phyloP scores from a whole-genome alignment of 2,113 vertebrate species.

The Daubentonia madagascariensis region DNA sequence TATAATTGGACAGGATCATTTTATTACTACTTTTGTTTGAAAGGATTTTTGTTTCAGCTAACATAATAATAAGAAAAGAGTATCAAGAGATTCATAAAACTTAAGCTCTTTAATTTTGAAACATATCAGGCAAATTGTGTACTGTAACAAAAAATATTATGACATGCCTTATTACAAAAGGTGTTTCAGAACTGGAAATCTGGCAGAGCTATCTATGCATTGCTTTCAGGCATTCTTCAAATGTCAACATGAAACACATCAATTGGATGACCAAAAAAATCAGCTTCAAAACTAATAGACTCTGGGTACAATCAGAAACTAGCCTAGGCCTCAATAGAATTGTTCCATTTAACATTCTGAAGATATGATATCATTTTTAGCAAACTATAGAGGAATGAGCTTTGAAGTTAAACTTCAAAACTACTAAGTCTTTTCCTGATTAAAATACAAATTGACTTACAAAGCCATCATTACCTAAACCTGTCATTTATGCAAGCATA shows the following conservation, averaged over 20 bases:
- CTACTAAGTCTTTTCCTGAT: slow-evolving; percentile 78
- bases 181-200: background rate
- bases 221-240: slow-evolving; percentile 49
- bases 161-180: slow-evolving; percentile 47
- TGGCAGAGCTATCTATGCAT: background rate
- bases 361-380: slow-evolving; percentile 79
- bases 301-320: slow-evolving; percentile 51
- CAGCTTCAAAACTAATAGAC: slow-evolving; percentile 6
- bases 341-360: slow-evolving; percentile 78
- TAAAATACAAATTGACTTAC: slow-evolving; percentile 77
- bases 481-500: slow-evolving; percentile 51
- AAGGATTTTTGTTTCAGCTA: slow-evolving; percentile 61
- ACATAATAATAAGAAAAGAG: slow-evolving; percentile 45
- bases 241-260: slow-evolving; percentile 33
- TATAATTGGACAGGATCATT: slow-evolving; percentile 49
- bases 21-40: slow-evolving; percentile 53
- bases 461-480: slow-evolving; percentile 69
- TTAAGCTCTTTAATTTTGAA: slow-evolving; percentile 58
- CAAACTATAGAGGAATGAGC: slow-evolving; percentile 67
- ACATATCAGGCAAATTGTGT: background rate
- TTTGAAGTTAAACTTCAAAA: slow-evolving; percentile 81
- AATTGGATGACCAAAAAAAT: background rate
- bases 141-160: slow-evolving; percentile 56
- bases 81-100: slow-evolving; percentile 75
- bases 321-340: slow-evolving; percentile 45